A percentile compares a stretch with the other conserved stretches of the same genome.
Conservation (phyloP, 2,888 invertebrate species). For the Argyresthia goedartella region DNA sequence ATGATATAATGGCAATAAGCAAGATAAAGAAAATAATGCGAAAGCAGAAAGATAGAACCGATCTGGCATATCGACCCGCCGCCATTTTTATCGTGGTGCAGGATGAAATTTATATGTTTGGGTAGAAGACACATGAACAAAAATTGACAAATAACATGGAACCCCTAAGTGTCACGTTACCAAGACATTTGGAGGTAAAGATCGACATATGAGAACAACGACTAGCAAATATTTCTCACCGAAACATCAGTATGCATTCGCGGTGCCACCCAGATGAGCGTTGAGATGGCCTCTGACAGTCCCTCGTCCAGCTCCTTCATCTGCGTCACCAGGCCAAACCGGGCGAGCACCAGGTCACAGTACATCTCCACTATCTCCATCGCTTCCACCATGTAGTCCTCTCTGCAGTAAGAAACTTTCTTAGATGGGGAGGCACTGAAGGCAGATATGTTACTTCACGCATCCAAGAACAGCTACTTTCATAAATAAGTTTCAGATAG, state of each 20-base stretch:
- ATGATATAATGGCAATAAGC: too few species aligned
- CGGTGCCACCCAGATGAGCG: slow-evolving; percentile 97
- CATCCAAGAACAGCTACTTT: too few species aligned
- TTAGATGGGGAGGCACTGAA: background rate
- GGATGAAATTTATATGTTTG: too few species aligned
- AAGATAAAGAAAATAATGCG: too few species aligned
- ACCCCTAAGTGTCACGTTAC: too few species aligned
- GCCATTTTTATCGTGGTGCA: too few species aligned
- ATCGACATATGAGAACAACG: background rate
- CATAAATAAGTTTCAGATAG: too few species aligned
- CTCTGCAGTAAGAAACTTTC: slow-evolving; percentile 66
- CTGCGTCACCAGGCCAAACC: slow-evolving; percentile 96
- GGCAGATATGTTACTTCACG: background rate
- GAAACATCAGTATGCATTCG: slow-evolving; percentile 88
- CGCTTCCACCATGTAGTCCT: slow-evolving; percentile 99
- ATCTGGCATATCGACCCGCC: too few species aligned
- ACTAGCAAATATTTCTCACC: slow-evolving; percentile 35
- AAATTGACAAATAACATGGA: too few species aligned
- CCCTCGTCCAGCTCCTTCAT: slow-evolving; percentile 98
- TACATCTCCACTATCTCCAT: slow-evolving; percentile 99
- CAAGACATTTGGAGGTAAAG: too few species aligned
- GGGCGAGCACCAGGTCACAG: slow-evolving; percentile 94
- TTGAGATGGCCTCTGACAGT: slow-evolving; percentile 94
- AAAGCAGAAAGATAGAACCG: too few species aligned
- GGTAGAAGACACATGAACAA: too few species aligned